These are phyloP conservation scores for Coptodon rendalli DNA, from an alignment of 2,113 vertebrate species.

Conservation along the genomic window DNA sequence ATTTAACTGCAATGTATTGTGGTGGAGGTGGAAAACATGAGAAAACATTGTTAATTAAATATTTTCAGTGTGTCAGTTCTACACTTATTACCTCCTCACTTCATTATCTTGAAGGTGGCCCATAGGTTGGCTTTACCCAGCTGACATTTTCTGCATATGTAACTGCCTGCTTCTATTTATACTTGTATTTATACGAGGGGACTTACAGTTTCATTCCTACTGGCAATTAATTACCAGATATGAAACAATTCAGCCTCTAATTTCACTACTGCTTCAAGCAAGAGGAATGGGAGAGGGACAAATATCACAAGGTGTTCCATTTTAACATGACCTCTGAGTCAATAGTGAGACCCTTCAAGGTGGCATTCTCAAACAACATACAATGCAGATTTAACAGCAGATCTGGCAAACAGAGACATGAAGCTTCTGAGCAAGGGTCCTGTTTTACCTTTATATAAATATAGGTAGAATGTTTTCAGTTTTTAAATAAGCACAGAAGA, in stretches of 20 bases:
- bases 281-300: not conserved
- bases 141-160: slow-evolving; percentile 19
- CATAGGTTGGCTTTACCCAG: not conserved
- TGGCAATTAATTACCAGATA: slow-evolving; percentile 35
- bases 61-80: slow-evolving; percentile 48
- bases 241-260: slow-evolving; percentile 27
- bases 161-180: slow-evolving; percentile 45
- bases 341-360: slow-evolving; percentile 19
- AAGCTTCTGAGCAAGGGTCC: not conserved
- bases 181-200: slow-evolving; percentile 47
- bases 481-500: not conserved
- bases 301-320: slow-evolving; percentile 58
- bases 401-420: not conserved
- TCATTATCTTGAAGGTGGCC: slow-evolving; percentile 53
- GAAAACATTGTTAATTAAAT: slow-evolving; percentile 51
- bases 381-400: slow-evolving; percentile 7
- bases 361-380: not conserved
- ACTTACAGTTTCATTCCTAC: not conserved
- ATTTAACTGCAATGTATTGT: not conserved
- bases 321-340: slow-evolving; percentile 42
- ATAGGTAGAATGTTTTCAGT: slow-evolving; percentile 13
- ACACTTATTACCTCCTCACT: slow-evolving; percentile 38
- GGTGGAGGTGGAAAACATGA: not conserved
- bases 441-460: not conserved
- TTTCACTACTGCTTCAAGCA: slow-evolving; percentile 22